Evolutionary conservation across 2,113 vertebrate species (phyloP), one percentile per base, ranked within the genome.

Genomic region (Lycaon pictus): DNA sequence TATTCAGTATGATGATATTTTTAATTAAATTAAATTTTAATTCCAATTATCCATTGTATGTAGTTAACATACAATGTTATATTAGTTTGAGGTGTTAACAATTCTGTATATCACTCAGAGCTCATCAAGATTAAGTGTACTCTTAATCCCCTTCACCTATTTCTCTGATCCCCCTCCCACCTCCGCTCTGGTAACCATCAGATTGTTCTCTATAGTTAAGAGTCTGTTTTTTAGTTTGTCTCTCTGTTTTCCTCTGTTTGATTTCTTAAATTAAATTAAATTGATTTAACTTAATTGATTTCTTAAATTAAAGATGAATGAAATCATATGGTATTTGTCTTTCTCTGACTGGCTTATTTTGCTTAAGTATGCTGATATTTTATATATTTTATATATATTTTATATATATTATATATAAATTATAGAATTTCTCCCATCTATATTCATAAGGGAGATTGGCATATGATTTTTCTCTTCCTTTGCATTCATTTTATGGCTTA

Each of bases 1-100:
- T 82, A 58, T 62, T 93, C 81, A 90, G 13, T 32, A 88, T 35
- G 19, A 7, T 72, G 80, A 77, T 83, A 76, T 74, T 92, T 92
- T 76, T 51, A 76, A 76, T 37, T 72, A 11, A 72, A 12, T 74
- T 74, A 48, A 74, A 48, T 32, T 67, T 76, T 76, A 76, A 76
- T 29, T 76, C 25, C 43, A 29, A 51, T 43, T 43, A 43, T 43
- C 7, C 43, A 43, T 43, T 43, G 43, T 43, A 43, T 48, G 13
- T 51, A 76, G 13, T 76, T 29, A 76, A 76, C 74, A 29, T 76
- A 16, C 3, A 8, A 23, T 43, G 5, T 76, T 76, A 76, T 51
- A 27, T 76, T 27, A 76, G 25, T 8, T 76, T 29, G 43, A 76
- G 43, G 12, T 27, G 13, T 76, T 76, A 76, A 29, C 74, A 51